Conservation (phyloP, 2,113 vertebrate genomes). For the Deroptyus accipitrinus region DNA sequence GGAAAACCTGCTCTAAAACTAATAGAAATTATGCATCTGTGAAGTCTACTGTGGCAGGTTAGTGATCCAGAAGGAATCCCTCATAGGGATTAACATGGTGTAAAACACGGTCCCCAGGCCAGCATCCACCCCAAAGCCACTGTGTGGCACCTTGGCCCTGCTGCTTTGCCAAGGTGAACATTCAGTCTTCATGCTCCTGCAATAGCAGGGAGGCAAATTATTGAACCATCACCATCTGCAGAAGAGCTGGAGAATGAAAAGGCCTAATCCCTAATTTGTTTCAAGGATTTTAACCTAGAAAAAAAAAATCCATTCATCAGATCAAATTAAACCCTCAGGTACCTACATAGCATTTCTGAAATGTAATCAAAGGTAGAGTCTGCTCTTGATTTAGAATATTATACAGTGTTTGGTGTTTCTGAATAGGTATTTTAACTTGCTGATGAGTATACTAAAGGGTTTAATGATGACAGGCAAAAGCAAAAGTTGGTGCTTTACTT, state of each 20-base stretch:
- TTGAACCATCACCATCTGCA: neutral
- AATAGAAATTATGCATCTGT: neutral
- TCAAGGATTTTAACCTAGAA: neutral
- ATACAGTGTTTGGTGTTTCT: neutral
- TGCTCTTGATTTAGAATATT: neutral
- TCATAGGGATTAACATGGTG: neutral
- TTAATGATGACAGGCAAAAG: neutral
- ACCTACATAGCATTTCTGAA: neutral
- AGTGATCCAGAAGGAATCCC: neutral
- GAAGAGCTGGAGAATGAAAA: neutral
- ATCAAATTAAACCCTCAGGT: neutral
- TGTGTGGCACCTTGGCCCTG: accelerated
- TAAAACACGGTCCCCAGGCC: accelerated
- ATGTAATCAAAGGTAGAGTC: neutral
- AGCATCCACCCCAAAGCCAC: neutral
- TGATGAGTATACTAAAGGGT: neutral
- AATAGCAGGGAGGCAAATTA: neutral
- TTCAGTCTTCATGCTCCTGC: neutral
- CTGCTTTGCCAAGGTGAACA: neutral
- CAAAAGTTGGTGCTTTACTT: neutral
- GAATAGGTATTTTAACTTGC: slow-evolving; percentile 4
- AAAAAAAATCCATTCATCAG: neutral
- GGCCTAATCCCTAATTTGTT: neutral
- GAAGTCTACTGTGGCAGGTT: neutral
- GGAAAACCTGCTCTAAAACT: neutral